Base-by-base conservation (phyloP, 2,113 vertebrate genomes). In the Parus major region DNA sequence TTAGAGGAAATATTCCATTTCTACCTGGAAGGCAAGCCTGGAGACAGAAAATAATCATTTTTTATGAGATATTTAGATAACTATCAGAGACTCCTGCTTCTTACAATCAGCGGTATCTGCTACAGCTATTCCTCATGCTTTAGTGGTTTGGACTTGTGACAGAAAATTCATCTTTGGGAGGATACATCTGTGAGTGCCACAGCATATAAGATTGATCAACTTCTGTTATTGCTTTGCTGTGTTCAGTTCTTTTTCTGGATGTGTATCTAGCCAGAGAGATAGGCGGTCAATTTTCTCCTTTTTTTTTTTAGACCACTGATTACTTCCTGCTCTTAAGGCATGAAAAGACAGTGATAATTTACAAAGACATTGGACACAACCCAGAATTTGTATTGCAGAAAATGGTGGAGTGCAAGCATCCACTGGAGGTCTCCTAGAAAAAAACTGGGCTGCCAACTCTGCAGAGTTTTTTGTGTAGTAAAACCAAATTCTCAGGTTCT, bases 41-140 rank as follows among this genome's bases (percentile, higher is more conserved):
- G 57, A 88, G 76, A 96, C 78, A 89, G 88, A 94, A 89, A 95
- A 95, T 82, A 82, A 93, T 95, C 11, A 73, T 90, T 93, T 96
- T 81, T 81, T 47, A 88, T 92, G 92, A 90, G 95, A 84, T 90
- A 91, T 95, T 96, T 96, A 94, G 82, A 86, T 93, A 94, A 91
- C 80, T 92, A 82, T 82, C 95, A 92, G 65, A 95, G 56, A 69
- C n/a, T 88, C 6, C 61, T 88, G 82, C 76, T 96, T 82, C 92
- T 96, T 91, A 88, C 76, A 94, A 90, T 93, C 92, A 78, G 91
- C 2, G 1, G 33, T 83, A 88, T 95, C 82, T 84, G 29, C 56
- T 88, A 25, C 71, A 80, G 65, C 82, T 89, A 56, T 94, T 76
- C 65, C 61, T 88, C 35, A 60, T 84, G 87, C 61, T 92, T 86